Percentiles rank a stretch among this genome's conserved stretches.
phyloP scores from a whole-genome alignment of 2,113 vertebrate species.

The Rallus limicola region DNA sequence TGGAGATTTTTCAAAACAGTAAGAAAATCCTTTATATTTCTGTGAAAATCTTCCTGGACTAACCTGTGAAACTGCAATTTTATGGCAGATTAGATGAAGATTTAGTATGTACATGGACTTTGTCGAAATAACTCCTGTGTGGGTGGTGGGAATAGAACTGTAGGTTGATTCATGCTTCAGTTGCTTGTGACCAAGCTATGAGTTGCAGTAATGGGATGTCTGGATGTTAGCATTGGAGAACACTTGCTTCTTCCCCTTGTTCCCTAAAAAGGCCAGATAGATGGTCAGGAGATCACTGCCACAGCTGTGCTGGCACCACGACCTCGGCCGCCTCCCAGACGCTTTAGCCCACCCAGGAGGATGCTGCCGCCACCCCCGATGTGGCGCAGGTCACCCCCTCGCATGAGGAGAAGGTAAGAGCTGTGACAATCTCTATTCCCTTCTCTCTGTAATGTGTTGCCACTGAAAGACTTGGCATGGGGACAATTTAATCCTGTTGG shows the following conservation, averaged over 20 bases:
- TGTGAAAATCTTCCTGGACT: neutral
- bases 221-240: neutral
- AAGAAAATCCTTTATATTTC: neutral
- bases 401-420: slow-evolving; percentile 91
- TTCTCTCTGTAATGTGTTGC: neutral
- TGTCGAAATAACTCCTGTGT: neutral
- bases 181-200: neutral
- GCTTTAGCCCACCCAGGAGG: slow-evolving; percentile 89
- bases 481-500: neutral
- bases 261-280: slow-evolving; percentile 88
- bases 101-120: neutral
- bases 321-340: slow-evolving; percentile 83
- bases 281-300: slow-evolving; percentile 96
- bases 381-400: slow-evolving; percentile 93
- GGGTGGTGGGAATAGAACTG: neutral
- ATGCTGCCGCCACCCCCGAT: slow-evolving; percentile 92
- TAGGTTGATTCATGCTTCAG: neutral
- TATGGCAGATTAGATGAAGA: neutral
- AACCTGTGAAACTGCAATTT: neutral
- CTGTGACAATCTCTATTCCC: neutral
- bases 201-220: neutral
- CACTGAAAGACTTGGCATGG: accelerated
- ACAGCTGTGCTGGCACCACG: slow-evolving; percentile 89
- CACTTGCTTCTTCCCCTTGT: neutral
- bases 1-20: neutral